phyloP scores from a whole-genome alignment of 2,888 invertebrate genomes.

The Fragum sueziense region DNA sequence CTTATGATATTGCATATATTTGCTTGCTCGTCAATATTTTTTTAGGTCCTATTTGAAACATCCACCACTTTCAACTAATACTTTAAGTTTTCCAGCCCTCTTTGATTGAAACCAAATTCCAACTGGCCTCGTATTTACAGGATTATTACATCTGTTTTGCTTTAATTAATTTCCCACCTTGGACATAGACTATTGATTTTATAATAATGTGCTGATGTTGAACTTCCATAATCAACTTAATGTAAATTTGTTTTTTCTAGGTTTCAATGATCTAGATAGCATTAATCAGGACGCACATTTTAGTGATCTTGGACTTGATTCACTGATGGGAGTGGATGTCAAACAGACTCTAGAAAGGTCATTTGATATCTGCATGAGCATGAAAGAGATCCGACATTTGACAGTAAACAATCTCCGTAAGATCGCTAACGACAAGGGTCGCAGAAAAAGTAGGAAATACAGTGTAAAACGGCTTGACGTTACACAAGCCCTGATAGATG shows the following conservation, averaged over 20 bases:
- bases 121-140: no score
- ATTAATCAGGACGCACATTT: slow-evolving; percentile 90
- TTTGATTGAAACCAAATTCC: no score
- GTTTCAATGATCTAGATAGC: slow-evolving; percentile 92
- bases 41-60: no score
- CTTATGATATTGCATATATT: no score
- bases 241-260: background rate
- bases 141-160: no score
- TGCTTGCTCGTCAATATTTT: no score
- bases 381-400: slow-evolving; percentile 92
- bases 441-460: background rate
- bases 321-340: slow-evolving; percentile 99
- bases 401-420: slow-evolving; percentile 58
- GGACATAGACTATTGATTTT: no score
- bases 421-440: background rate
- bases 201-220: no score
- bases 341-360: slow-evolving; percentile 97
- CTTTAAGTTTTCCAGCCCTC: no score
- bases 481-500: background rate
- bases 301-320: slow-evolving; percentile 98
- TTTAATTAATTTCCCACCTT: no score
- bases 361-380: slow-evolving; percentile 94
- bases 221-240: no score
- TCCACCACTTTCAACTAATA: no score
- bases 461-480: background rate